Evolutionary conservation across 2,113 vertebrate genomes (phyloP).

Genomic region (Chionis minor): DNA sequence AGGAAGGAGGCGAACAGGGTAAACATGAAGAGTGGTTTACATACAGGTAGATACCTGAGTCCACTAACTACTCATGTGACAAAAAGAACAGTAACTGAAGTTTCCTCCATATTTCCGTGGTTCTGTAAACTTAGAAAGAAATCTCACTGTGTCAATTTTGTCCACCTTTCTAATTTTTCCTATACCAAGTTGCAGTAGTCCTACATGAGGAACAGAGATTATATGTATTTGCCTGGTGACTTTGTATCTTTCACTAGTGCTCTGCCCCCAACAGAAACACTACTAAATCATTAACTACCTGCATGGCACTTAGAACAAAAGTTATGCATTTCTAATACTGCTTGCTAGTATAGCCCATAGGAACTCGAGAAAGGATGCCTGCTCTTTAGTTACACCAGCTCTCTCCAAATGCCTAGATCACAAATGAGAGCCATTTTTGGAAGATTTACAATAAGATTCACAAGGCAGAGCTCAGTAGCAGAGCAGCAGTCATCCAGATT

Average conservation of each 20-base stretch:
- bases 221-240: neutral
- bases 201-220: neutral
- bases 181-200: neutral
- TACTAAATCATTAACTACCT: neutral
- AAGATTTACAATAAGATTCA: constrained; percentile 5
- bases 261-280: neutral
- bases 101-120: neutral
- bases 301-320: neutral
- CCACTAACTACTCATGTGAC: neutral
- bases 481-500: constrained; percentile 10
- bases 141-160: neutral
- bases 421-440: neutral
- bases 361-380: neutral
- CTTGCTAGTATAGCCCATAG: neutral
- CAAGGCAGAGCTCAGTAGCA: neutral
- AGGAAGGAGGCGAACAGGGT: neutral
- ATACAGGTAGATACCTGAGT: neutral
- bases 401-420: neutral
- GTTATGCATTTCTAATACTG: neutral
- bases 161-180: neutral
- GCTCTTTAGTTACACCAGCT: neutral
- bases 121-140: neutral
- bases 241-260: neutral
- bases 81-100: neutral
- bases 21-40: neutral